Percentiles rank a stretch among this genome's conserved stretches.
phyloP scores from a whole-genome alignment of 2,888 invertebrate genomes.

The Lypha dubia region DNA sequence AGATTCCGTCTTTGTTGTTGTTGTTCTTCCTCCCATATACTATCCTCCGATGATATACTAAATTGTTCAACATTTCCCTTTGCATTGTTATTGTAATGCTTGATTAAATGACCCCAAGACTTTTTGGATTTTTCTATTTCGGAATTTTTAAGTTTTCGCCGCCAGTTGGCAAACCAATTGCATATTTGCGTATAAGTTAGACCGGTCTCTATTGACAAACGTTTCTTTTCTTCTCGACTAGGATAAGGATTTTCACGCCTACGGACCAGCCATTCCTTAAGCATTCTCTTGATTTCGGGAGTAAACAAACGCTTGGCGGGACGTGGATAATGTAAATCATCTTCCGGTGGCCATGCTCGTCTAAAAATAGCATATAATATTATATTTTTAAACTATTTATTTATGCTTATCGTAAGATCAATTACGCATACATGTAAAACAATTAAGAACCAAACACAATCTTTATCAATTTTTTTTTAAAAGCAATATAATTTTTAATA shows the following conservation, averaged over 20 bases:
- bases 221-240: slow-evolving; percentile 90
- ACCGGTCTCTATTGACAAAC: slow-evolving; percentile 89
- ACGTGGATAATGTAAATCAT: slow-evolving; percentile 85
- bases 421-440: background rate
- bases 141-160: slow-evolving; percentile 90
- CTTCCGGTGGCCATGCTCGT: slow-evolving; percentile 82
- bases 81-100: slow-evolving; percentile 89
- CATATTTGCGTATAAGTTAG: slow-evolving; percentile 90
- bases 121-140: slow-evolving; percentile 87
- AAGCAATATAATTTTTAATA: slow-evolving; percentile 11
- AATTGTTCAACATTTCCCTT: slow-evolving; percentile 92
- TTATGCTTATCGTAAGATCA: no score
- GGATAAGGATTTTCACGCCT: slow-evolving; percentile 91
- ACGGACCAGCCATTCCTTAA: slow-evolving; percentile 91
- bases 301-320: slow-evolving; percentile 90
- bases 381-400: background rate
- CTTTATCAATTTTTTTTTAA: background rate
- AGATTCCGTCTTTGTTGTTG: slow-evolving; percentile 52
- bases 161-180: slow-evolving; percentile 94
- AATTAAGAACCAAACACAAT: background rate
- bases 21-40: slow-evolving; percentile 88
- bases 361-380: slow-evolving; percentile 72
- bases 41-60: slow-evolving; percentile 90
- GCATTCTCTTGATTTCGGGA: slow-evolving; percentile 90
- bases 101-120: slow-evolving; percentile 89